Conservation (phyloP, 2,797 vertebrate species). For the Gallirallus australis region DNA sequence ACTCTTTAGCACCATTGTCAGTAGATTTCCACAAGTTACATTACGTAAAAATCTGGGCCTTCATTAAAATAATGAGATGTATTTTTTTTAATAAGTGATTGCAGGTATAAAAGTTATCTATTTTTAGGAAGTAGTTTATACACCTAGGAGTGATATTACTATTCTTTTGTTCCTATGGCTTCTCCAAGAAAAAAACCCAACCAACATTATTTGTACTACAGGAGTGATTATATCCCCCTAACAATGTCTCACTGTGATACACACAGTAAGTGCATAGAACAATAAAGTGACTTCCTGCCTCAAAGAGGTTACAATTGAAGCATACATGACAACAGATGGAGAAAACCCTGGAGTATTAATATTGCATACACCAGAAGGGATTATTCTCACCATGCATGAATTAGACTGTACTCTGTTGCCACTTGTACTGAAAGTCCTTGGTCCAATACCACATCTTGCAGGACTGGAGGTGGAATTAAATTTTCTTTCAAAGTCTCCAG, state of each 20-base stretch:
- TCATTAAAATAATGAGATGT: background rate
- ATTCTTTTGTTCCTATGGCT: background rate
- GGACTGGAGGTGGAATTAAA: slow-evolving; percentile 45
- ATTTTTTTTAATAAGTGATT: too few species aligned
- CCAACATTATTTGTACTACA: background rate
- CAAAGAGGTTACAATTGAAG: background rate
- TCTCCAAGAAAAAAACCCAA: background rate
- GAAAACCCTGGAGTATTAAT: slow-evolving; percentile 51
- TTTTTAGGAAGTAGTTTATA: background rate
- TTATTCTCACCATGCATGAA: background rate
- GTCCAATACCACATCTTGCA: slow-evolving; percentile 6
- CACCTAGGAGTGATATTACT: background rate
- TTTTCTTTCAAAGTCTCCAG: slow-evolving; percentile 17
- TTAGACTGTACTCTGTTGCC: background rate
- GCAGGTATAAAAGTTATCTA: too few species aligned
- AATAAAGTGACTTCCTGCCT: background rate
- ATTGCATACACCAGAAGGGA: slow-evolving; percentile 3
- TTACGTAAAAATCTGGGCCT: background rate
- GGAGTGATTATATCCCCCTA: background rate
- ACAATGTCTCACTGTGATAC: background rate
- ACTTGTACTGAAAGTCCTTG: slow-evolving; percentile 31
- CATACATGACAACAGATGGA: background rate
- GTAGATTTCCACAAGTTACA: background rate
- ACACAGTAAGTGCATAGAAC: background rate
- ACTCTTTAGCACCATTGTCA: background rate